A percentile compares a stretch with the other conserved stretches of the same genome.
Conservation (phyloP, 2,888 invertebrate genomes). For the Itoplectis maculator region DNA sequence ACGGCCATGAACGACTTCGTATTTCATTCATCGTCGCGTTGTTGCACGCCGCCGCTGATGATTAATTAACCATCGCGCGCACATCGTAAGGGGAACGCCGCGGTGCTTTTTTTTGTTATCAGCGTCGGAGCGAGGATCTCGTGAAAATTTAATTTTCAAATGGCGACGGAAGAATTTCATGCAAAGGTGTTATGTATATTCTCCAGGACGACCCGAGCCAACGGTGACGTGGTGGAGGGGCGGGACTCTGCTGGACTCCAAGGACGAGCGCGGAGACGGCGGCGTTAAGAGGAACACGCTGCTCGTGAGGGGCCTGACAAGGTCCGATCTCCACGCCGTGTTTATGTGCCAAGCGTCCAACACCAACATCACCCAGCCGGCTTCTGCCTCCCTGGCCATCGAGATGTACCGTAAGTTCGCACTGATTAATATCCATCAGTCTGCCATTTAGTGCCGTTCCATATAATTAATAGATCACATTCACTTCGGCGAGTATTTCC, state of each 20-base stretch:
- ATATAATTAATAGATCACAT: background rate
- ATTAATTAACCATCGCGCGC: background rate
- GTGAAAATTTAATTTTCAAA: background rate
- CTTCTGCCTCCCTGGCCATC: conserved; percentile 89
- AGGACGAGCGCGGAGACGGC: conserved; percentile 85
- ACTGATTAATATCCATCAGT: background rate
- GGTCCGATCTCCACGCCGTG: conserved; percentile 90
- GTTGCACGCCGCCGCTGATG: background rate
- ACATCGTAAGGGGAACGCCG: background rate
- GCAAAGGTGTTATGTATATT: conserved; percentile 47
- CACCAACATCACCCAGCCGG: conserved; percentile 89
- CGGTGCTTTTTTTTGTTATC: background rate
- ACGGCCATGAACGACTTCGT: background rate
- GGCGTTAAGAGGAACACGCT: conserved; percentile 87
- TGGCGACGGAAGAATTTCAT: conserved; percentile 17
- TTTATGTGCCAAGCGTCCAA: conserved; percentile 93
- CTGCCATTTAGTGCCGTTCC: background rate
- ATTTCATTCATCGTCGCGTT: background rate
- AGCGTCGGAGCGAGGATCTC: background rate
- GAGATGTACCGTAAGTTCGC: conserved; percentile 91
- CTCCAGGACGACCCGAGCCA: conserved; percentile 90
- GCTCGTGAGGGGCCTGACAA: conserved; percentile 87
- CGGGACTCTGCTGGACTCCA: conserved; percentile 87
- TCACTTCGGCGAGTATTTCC: background rate
- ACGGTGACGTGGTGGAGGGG: conserved; percentile 92